Conservation (phyloP, 2,113 vertebrate species). For the Zosterops japonicus region DNA sequence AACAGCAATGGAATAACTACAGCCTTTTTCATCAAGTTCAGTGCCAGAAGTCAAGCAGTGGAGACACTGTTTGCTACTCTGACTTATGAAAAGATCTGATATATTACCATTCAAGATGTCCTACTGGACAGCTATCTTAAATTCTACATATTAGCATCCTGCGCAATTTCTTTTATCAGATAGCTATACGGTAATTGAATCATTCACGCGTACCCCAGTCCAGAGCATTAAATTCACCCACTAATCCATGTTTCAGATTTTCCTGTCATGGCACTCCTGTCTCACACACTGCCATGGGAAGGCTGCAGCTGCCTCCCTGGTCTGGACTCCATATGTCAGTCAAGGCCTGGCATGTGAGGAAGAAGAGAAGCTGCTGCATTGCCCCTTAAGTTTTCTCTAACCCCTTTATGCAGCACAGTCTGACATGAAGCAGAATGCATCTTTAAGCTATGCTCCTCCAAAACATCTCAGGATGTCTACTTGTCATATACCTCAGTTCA, state of each 20-base stretch:
- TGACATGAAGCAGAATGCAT: background rate
- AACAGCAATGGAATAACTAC: background rate
- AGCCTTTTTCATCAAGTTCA: background rate
- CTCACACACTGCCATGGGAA: background rate
- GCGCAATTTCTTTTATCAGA: background rate
- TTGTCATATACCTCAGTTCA: background rate
- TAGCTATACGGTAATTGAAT: background rate
- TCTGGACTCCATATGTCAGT: background rate
- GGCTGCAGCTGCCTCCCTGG: background rate
- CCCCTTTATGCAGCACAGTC: fast-evolving
- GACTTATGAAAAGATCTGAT: background rate
- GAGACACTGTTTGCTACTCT: background rate
- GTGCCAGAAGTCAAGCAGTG: background rate
- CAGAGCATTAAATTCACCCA: background rate
- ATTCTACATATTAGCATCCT: background rate
- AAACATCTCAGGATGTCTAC: background rate
- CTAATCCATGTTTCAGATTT: background rate
- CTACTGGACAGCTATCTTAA: background rate
- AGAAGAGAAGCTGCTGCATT: background rate
- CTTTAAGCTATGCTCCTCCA: background rate
- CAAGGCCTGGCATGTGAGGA: background rate
- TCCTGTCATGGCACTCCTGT: background rate
- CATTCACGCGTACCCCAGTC: background rate
- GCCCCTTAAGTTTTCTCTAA: background rate
- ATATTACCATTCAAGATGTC: background rate